phyloP scores from a whole-genome alignment of 1,140 invertebrate species.

The Calycopis cecrops region DNA sequence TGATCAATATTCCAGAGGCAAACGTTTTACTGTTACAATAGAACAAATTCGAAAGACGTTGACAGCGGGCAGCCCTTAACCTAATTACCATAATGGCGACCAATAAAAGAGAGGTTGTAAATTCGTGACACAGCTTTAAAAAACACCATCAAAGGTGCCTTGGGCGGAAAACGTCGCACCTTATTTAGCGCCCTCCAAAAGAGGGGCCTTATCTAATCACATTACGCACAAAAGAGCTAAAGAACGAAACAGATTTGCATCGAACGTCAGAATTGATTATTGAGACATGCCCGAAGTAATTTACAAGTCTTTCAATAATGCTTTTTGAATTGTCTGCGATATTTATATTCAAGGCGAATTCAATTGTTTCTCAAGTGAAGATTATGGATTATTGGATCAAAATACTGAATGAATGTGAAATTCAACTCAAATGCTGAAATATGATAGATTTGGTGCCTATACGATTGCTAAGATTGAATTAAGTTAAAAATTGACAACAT shows the following conservation, averaged over 20 bases:
- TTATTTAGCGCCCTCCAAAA: conserved; percentile 64
- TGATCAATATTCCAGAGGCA: conserved; percentile 68
- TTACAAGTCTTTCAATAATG: conserved; percentile 4
- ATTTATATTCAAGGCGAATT: conserved; percentile 15
- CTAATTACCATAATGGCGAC: conserved; percentile 72
- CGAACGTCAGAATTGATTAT: conserved; percentile 60
- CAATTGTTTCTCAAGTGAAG: too few relatives aligned
- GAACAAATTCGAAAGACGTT: conserved; percentile 69
- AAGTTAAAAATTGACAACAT: too few relatives aligned
- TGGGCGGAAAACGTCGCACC: conserved; percentile 68
- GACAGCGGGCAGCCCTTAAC: conserved; percentile 64
- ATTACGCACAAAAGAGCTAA: conserved; percentile 66
- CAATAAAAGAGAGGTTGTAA: conserved; percentile 67
- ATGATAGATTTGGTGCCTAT: too few relatives aligned
- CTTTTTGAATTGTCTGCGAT: background rate
- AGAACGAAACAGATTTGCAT: conserved; percentile 70
- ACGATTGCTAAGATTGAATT: too few relatives aligned
- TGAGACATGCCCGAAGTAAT: conserved; percentile 9
- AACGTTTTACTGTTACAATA: conserved; percentile 62
- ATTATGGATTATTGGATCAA: too few relatives aligned
- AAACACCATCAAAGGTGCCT: conserved; percentile 70
- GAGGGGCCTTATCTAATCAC: conserved; percentile 59
- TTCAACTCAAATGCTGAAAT: too few relatives aligned
- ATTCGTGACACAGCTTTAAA: conserved; percentile 69
- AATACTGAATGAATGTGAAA: too few relatives aligned